A percentile compares a stretch with the other conserved stretches of the same genome.
These are phyloP conservation scores for Pheosia tremula DNA, from an alignment of 2,888 invertebrate genomes.

Conservation along the genomic window DNA sequence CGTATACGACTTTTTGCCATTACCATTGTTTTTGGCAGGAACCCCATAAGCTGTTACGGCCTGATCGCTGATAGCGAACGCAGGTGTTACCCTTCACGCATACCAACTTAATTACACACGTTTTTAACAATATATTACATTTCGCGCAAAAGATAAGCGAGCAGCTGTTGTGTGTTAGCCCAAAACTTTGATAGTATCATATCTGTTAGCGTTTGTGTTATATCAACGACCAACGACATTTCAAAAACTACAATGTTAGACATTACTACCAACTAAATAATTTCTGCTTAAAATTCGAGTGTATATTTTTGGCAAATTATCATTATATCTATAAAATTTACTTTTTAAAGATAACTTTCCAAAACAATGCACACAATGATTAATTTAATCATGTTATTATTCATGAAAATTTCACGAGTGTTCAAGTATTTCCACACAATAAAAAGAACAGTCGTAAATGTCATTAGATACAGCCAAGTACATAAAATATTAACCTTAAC, in stretches of 20 bases:
- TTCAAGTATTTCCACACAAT: slow-evolving; percentile 41
- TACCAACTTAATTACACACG: slow-evolving; percentile 75
- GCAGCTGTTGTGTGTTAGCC: slow-evolving; percentile 72
- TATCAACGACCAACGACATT: no score
- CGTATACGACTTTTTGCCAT: slow-evolving; percentile 81
- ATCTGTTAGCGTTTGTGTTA: slow-evolving; percentile 47
- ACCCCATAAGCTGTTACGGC: slow-evolving; percentile 78
- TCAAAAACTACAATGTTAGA: no score
- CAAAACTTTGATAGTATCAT: slow-evolving; percentile 57
- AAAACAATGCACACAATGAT: not conserved
- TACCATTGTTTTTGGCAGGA: slow-evolving; percentile 79
- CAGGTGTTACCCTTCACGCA: slow-evolving; percentile 81
- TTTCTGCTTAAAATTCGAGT: no score
- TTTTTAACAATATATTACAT: slow-evolving; percentile 71
- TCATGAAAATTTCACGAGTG: slow-evolving; percentile 11
- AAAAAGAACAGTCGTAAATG: slow-evolving; percentile 61
- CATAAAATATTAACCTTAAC: slow-evolving; percentile 72
- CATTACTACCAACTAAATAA: no score
- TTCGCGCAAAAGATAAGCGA: slow-evolving; percentile 66
- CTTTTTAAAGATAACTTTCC: no score
- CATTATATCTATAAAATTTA: no score
- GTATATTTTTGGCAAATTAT: no score
- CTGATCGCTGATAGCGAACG: slow-evolving; percentile 73
- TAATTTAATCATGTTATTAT: not conserved
- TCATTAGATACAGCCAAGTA: slow-evolving; percentile 58